These are phyloP conservation scores for Pammene aurita DNA, from an alignment of 2,888 invertebrate species.

Conservation along the genomic window DNA sequence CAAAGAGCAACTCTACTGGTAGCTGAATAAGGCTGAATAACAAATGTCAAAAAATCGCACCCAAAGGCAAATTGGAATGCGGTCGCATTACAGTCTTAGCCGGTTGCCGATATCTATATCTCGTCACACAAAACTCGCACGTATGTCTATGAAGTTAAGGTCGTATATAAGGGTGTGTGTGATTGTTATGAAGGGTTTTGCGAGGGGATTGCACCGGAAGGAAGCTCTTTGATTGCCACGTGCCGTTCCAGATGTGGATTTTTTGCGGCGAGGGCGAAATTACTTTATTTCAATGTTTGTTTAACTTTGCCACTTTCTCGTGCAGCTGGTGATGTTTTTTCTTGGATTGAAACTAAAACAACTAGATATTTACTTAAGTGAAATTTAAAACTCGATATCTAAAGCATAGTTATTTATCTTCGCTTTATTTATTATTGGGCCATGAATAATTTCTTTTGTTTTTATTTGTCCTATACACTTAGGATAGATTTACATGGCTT, in stretches of 20 bases:
- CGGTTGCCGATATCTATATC: conserved; percentile 8
- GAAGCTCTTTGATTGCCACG: conserved; percentile 65
- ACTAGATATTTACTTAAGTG: neutral
- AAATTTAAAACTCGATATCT: too few relatives aligned
- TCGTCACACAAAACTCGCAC: neutral
- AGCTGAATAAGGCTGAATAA: neutral
- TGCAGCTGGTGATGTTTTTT: neutral
- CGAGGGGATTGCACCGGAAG: conserved; percentile 63
- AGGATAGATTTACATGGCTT: too few relatives aligned
- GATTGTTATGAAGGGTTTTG: conserved; percentile 52
- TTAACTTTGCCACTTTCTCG: conserved; percentile 30
- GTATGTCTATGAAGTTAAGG: neutral
- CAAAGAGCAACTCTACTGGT: neutral
- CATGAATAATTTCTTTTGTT: too few relatives aligned
- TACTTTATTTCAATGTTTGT: conserved; percentile 50
- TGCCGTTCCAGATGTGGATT: conserved; percentile 67
- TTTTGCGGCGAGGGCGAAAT: conserved; percentile 57
- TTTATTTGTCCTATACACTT: too few relatives aligned
- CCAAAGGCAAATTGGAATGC: neutral
- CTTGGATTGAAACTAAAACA: neutral
- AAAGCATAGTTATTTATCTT: too few relatives aligned
- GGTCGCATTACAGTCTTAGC: conserved; percentile 13
- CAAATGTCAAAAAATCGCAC: neutral
- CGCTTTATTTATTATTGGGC: too few relatives aligned
- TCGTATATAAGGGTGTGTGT: conserved; percentile 37